Conservation (phyloP, 2,113 vertebrate species). For the Hyperopisus bebe region DNA sequence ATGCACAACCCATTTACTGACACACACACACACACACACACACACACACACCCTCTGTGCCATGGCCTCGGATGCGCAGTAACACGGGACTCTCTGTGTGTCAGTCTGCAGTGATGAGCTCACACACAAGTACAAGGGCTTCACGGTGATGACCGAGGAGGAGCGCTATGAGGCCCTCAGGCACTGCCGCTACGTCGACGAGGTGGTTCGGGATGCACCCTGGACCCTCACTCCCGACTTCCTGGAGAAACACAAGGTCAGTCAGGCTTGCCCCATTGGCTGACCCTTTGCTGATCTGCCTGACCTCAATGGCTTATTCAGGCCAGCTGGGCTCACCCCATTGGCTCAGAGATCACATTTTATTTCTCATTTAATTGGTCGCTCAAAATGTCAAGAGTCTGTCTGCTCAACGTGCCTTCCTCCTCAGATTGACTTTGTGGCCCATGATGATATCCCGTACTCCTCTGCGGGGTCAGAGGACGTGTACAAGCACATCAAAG, state of each 20-base stretch:
- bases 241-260: slow-evolving; percentile 91
- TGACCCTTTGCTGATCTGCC: not conserved
- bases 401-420: slow-evolving; percentile 13
- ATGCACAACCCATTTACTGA: not conserved
- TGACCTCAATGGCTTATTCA: not conserved
- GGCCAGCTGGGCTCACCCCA: not conserved
- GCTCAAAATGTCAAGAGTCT: not conserved
- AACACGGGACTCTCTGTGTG: not conserved
- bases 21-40: not conserved
- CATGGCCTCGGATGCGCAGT: not conserved
- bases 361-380: not conserved
- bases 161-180: slow-evolving; percentile 92
- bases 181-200: slow-evolving; percentile 95
- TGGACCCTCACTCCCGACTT: slow-evolving; percentile 94
- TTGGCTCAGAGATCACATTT: not conserved
- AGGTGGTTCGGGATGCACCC: slow-evolving; percentile 91
- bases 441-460: slow-evolving; percentile 95
- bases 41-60: not conserved
- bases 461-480: slow-evolving; percentile 99
- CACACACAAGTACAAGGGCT: slow-evolving; percentile 96
- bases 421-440: slow-evolving; percentile 94
- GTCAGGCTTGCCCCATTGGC: not conserved
- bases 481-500: slow-evolving; percentile 97
- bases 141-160: slow-evolving; percentile 93
- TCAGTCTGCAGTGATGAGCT: slow-evolving; percentile 95